Base-by-base conservation (phyloP, 2,888 invertebrate genomes). In the Octonoba sinensis region DNA sequence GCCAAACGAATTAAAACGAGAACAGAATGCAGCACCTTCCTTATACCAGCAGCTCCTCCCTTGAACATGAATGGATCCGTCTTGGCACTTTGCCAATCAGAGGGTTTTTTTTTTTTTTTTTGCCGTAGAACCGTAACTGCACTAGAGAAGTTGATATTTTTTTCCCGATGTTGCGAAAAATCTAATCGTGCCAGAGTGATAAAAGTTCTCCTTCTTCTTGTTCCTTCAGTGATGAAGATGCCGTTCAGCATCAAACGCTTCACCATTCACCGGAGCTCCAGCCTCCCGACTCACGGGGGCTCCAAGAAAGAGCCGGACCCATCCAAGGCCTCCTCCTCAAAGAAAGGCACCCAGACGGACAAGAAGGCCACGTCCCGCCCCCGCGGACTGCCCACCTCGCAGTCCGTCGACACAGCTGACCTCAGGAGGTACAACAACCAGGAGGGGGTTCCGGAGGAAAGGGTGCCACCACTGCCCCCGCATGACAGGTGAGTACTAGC, bases 241-340 rank as follows among this genome's bases (percentile, higher is more conserved):
- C 85, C 85, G 72, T 85, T 85, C 66, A 84, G 85, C 49, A 85
- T 85, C 47, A 84, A 83, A 62, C 78, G 84, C 69, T 83, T 85
- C 65, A 83, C 84, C 11, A 82, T 85, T 57, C 83, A 85, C 76
- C 83, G 85, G 51, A 85, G 84, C 65, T 79, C 79, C 24, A 83
- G 83, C 71, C 81, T 77, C 22, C 81, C 77, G 18, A 72, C 82
- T 8, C 49, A 51, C 22, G 66, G 67, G 22, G 65, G 83, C 51
- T 72, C 74, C 15, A 83, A 78, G 77, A 78, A 83, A 20, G 73
- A 69, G 77, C 62, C 62, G 16, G 54, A 36, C 3, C 56, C 36
- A 3, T 46, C 62, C 2, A 51, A 51, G 24, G 65, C 22, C 54
- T 69, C 59, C 15, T 20, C 66, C 44, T 11, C 2, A 18, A 66